These are phyloP conservation scores for Melanotus villosus DNA, from an alignment of 2,888 invertebrate genomes.

Conservation along the genomic window DNA sequence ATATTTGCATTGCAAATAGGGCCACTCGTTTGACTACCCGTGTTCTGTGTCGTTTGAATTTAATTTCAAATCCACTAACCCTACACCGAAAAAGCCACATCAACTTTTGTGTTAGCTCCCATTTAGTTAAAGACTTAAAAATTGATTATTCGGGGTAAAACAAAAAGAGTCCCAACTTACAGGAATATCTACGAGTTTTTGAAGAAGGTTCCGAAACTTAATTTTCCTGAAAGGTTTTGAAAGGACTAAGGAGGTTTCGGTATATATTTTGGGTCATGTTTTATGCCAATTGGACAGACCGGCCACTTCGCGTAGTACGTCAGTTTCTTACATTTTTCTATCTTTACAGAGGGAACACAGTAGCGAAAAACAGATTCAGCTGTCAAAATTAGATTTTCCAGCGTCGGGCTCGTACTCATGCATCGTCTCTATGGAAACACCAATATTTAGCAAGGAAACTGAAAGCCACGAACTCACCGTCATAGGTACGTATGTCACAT, in stretches of 20 bases:
- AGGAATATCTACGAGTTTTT: conserved; percentile 8
- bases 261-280: conserved; percentile 10
- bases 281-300: conserved; percentile 6
- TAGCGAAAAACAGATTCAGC: conserved; percentile 78
- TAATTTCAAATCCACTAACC: conserved; percentile 18
- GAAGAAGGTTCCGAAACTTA: conserved; percentile 35
- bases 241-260: conserved; percentile 8
- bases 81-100: conserved; percentile 7
- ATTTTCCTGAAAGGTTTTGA: conserved; percentile 23
- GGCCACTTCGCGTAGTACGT: conserved; percentile 1
- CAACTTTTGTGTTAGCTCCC: conserved; percentile 20
- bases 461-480: conserved; percentile 83
- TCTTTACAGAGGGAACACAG: conserved; percentile 76
- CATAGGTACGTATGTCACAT: conserved; percentile 77
- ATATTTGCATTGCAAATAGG: conserved; percentile 41
- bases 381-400: conserved; percentile 82
- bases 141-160: conserved; percentile 27
- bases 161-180: conserved; percentile 11
- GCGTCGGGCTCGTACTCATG: conserved; percentile 86
- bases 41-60: conserved; percentile 33
- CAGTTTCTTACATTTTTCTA: conserved; percentile 5
- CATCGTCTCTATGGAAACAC: conserved; percentile 85
- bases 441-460: conserved; percentile 86
- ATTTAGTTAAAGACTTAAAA: conserved; percentile 35
- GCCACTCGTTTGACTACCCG: conserved; percentile 26